Base-by-base conservation (phyloP, 1,140 invertebrate genomes). In the Tenebrio molitor region DNA sequence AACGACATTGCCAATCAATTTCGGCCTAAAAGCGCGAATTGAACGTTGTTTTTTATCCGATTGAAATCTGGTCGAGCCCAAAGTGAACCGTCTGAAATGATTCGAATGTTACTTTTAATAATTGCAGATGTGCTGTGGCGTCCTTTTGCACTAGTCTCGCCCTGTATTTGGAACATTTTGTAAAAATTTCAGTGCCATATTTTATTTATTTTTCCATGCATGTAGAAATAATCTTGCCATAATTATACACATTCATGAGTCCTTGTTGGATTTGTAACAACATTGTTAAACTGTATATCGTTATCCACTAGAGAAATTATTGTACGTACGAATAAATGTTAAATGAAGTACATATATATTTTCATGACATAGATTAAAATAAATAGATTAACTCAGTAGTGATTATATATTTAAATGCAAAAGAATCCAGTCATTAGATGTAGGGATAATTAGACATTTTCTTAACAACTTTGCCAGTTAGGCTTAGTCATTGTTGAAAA, bases 211-310 rank as follows among this genome's bases (percentile, higher is more conserved):
- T 64, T 69, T 69, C 58, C 64, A 62, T 62, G 34, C 63, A 72
- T 50, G 42, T 65, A 44, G 36, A 34, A 53, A 72, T 33, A 71
- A 71, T 75, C 73, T 75, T 75, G 73, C 73, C 73, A 75, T 72
- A 72, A 69, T 66, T 64, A 58, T 62, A 71, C 64, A 71, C 50
- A 46, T 41, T 71, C 50, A 71, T 16, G 46, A 63, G 16, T 46
- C 41, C 36, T 33, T 72, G 62, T 66, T 65, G 44, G 63, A 72
- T 58, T 39, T 42, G 64, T 25, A 63, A 42, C 36, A 67, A 67
- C 41, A 66, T 42, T 41, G 62, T 66, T 74, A 63, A 65, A 21
- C 64, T 68, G 62, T 67, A 74, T 42, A 65, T 71, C 46, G 58
- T 75, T 69, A 62, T 66, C 34, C 62, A 68, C 36, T 66, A 58